Evolutionary conservation across 2,888 invertebrate species (phyloP).

Genomic region (Lepidonotus clava): DNA sequence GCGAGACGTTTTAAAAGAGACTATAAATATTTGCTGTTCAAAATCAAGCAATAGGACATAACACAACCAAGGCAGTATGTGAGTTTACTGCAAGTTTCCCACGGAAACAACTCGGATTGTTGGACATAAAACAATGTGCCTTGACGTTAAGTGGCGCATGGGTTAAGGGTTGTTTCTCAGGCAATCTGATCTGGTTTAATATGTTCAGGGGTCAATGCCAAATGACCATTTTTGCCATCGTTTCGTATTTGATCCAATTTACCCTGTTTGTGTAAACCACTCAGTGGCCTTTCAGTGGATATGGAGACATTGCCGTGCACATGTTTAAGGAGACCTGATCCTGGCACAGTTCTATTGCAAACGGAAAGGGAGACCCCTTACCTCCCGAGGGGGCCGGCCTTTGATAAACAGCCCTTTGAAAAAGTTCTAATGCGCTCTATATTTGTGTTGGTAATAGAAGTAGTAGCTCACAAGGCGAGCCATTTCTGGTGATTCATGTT

Average conservation of each 20-base stretch:
- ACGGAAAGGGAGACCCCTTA: not conserved
- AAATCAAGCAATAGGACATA: no score
- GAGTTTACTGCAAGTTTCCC: no score
- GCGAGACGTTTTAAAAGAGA: no score
- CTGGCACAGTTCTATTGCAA: not conserved
- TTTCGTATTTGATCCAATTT: conserved; percentile 15
- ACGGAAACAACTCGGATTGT: no score
- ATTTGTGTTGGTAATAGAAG: conserved; percentile 30
- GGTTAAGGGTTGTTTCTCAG: no score
- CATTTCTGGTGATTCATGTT: not conserved
- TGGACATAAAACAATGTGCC: no score
- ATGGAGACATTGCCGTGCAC: not conserved
- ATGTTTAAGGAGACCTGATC: conserved; percentile 9
- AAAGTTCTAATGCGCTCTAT: conserved; percentile 24
- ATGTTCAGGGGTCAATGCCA: conserved; percentile 28
- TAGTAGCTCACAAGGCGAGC: not conserved
- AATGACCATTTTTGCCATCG: not conserved
- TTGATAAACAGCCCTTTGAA: conserved; percentile 9
- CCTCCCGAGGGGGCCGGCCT: not conserved
- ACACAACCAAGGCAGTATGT: no score
- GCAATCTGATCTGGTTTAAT: not conserved
- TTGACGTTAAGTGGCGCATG: no score
- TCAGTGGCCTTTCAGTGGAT: not conserved
- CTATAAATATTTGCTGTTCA: no score
- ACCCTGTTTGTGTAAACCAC: not conserved